Percentiles rank a stretch among this genome's conserved stretches.
Conservation (phyloP, 2,113 vertebrate species). For the Toxostoma redivivum region DNA sequence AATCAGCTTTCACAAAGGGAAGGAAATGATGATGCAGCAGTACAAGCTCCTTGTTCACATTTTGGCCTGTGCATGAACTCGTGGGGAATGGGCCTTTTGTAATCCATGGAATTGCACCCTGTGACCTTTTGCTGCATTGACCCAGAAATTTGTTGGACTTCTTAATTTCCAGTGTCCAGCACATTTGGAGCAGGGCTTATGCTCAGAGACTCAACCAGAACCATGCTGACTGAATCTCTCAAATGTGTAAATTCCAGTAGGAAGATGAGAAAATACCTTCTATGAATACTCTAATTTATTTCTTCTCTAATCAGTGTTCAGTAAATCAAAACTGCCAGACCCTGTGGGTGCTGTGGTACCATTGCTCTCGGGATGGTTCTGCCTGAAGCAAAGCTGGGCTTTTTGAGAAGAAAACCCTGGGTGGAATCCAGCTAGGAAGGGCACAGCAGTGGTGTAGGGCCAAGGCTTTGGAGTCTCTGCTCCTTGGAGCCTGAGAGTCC, state of each 20-base stretch:
- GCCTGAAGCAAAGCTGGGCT: neutral
- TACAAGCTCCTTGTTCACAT: neutral
- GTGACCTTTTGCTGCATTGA: neutral
- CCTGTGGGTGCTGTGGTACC: neutral
- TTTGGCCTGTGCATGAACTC: conserved; percentile 28
- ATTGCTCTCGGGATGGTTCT: neutral
- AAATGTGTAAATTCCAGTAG: neutral
- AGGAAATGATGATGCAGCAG: neutral
- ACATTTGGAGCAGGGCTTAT: neutral
- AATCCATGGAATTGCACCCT: neutral
- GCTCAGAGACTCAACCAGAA: neutral
- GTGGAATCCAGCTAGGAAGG: neutral
- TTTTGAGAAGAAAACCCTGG: neutral
- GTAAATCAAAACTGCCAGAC: neutral
- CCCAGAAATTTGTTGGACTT: neutral
- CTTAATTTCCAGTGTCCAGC: neutral
- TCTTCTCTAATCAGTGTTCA: neutral
- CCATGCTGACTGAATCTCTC: neutral
- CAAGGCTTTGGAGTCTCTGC: neutral
- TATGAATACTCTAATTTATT: neutral
- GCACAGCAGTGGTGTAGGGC: neutral
- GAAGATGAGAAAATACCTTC: neutral
- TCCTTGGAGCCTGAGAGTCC: neutral
- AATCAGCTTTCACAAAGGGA: neutral
- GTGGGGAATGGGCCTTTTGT: neutral